Evolutionary conservation across 2,888 invertebrate species (phyloP), one percentile per base, ranked within the genome.

Genomic region (Quadriops clusia): DNA sequence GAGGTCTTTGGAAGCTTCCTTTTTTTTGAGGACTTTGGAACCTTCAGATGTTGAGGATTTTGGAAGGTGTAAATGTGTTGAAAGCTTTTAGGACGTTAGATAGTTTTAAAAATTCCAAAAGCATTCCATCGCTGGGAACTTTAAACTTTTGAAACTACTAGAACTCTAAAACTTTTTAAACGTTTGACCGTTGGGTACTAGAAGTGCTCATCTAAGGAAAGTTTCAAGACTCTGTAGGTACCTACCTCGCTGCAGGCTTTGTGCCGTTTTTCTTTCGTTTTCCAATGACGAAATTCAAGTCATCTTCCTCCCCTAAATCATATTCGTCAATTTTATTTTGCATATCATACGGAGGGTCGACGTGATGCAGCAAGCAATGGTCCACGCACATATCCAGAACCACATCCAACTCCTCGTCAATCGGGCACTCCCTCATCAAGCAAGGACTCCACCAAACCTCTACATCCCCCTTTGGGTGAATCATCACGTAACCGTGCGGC

Each of bases 391-490:
- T 69, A 45, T 78, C 76, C 17, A 82, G 63, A 9, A 79, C 74
- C 49, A 83, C 70, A 51, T 80, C 77, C 15, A 81, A 62, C 47
- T 76, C 76, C 44, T 77, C 77, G 40, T 75, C 74, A 44, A 76
- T 78, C 0, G 82, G 82, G 52, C 82, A 83, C 58, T 81, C 80
- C 38, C 81, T 65, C 45, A 80, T 81, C 0, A 80, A 78, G 48
- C 82, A 83, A 1, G 82, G 82, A 49, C 80, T 80, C 82, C 82
- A 83, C 82, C 82, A 83, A 17, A 82, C 77, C 70, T 83, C 81
- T 27, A 80, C 75, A 47, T 69, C 72, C 42, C 71, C 72, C 37
- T 72, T 74, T 12, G 81, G 80, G 62, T 82, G 79, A 34, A 75
- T 70, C 66, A 82, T 73, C 37, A 81, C 76, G 57, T 78, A 81